A percentile compares a stretch with the other conserved stretches of the same genome.
Conservation (phyloP, 2,888 invertebrate species). For the Alitta virens region DNA sequence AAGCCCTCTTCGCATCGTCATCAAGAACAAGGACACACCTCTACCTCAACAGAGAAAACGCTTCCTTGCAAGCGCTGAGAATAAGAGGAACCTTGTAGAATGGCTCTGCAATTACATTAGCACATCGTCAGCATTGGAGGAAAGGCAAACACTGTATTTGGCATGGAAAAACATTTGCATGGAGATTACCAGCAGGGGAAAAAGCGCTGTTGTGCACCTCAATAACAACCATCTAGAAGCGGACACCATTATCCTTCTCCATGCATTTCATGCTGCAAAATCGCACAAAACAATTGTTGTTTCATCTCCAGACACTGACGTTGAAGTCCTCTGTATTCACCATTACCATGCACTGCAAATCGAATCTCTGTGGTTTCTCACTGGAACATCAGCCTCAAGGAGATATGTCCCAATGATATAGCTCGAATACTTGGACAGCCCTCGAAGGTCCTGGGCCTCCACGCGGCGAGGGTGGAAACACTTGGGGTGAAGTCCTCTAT, state of each 20-base stretch:
- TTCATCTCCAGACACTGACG: background rate
- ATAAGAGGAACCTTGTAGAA: background rate
- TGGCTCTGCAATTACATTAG: background rate
- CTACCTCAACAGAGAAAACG: too few relatives aligned
- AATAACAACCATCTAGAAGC: background rate
- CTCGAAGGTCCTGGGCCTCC: too few relatives aligned
- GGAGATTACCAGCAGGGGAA: too few relatives aligned
- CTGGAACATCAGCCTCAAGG: background rate
- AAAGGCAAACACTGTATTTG: too few relatives aligned
- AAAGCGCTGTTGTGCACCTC: background rate
- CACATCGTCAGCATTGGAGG: too few relatives aligned
- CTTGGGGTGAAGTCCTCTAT: too few relatives aligned
- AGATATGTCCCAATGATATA: background rate
- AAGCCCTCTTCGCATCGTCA: too few relatives aligned
- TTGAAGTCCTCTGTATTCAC: background rate
- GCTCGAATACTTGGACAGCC: background rate
- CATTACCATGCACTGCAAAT: background rate
- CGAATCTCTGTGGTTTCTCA: background rate
- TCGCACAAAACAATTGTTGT: background rate
- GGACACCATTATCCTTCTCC: background rate
- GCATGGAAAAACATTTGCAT: too few relatives aligned
- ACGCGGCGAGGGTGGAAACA: too few relatives aligned
- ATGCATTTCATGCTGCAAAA: background rate
- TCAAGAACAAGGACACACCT: too few relatives aligned
- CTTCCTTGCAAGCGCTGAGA: background rate